A percentile compares a stretch with the other conserved stretches of the same genome.
Evolutionary conservation across 2,797 vertebrate species (phyloP).

Genomic region (Cottoperca gobio): DNA sequence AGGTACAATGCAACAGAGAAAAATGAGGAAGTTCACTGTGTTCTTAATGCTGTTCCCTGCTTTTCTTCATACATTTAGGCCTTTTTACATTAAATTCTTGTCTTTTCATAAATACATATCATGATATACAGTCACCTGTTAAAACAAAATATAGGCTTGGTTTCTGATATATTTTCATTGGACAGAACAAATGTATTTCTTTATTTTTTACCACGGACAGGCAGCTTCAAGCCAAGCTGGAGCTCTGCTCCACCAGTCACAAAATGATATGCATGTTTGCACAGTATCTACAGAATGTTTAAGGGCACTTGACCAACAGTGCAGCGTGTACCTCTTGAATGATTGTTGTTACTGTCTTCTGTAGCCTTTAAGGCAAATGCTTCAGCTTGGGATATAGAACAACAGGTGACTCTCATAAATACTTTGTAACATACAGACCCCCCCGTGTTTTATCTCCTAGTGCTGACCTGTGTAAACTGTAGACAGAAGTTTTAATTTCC

Average conservation of each 20-base stretch:
- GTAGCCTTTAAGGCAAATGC: background rate
- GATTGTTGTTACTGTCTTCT: background rate
- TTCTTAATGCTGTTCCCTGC: background rate
- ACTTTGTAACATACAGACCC: background rate
- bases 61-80: background rate
- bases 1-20: background rate
- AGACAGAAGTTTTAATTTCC: background rate
- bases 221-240: background rate
- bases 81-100: too few relatives aligned
- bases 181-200: background rate
- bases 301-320: background rate
- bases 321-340: background rate
- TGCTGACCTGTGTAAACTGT: background rate
- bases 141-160: background rate
- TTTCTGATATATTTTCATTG: background rate
- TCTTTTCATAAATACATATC: background rate
- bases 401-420: background rate
- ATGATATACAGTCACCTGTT: background rate
- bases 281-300: background rate
- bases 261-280: slow-evolving; percentile 1
- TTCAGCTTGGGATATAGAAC: background rate
- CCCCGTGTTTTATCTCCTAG: background rate
- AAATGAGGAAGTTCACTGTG: background rate
- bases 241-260: background rate
- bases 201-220: background rate